Base-by-base conservation (phyloP, 2,113 vertebrate species). In the Melanerpes formicivorus region DNA sequence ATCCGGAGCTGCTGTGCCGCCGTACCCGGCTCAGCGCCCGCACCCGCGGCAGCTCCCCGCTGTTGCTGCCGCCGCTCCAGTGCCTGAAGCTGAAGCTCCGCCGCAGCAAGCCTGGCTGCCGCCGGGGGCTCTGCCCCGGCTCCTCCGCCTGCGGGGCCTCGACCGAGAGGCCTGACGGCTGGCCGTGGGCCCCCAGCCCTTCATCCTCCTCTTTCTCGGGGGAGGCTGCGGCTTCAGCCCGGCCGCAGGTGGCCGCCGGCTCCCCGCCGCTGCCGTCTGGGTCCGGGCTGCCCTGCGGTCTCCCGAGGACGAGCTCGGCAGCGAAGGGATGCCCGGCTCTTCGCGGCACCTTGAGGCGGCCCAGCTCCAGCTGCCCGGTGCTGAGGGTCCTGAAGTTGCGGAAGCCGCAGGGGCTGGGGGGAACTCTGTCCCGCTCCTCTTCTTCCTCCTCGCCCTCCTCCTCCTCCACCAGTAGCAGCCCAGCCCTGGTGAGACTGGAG, bases 31-130 rank as follows among this genome's bases (percentile, higher is more conserved):
- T 96, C 18, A 98, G 96, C 4, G 96, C 97, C 26, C 94, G 93
- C 74, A 97, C 84, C 6, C 96, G 96, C 55, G 97, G 97, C 55
- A 96, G 81, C 83, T 98, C 98, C 5, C 97, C 97, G 9, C 97
- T 94, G 19, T 97, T 97, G 26, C 98, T 96, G 10, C 98, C 93
- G 23, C 97, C 97, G 26, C 98, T 98, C 98, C 98, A 98, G 93
- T 98, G 98, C 17, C 99, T 96, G 96, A 99, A 99, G 90, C 99
- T 99, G 96, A 98, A 98, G 97, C 99, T 99, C 30, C 99, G 97
- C 11, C 98, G 97, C 55, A 99, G 97, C 10, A 98, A 90, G 63
- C 97, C 96, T 12, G 97, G 97, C 50, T 96, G 97, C 21, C 93
- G 96, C 98, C 77, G 71, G 66, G 70, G 96, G 72, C 52, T 78